Base-by-base conservation (phyloP, 2,888 invertebrate genomes). In the Heteropelma amictum region DNA sequence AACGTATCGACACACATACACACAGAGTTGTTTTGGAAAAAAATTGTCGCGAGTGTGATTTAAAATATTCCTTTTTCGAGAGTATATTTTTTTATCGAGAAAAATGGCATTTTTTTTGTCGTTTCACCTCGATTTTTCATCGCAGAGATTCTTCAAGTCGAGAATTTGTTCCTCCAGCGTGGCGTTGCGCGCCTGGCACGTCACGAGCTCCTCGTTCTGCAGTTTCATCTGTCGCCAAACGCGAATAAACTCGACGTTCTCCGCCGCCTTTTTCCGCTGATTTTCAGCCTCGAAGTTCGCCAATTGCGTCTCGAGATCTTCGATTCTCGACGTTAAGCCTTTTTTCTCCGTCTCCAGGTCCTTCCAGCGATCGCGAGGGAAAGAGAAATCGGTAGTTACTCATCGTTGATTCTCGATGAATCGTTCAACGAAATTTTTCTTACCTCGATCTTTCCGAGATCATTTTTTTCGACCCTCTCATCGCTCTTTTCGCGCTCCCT, bases 221-320 rank as follows among this genome's bases (percentile, higher is more conserved):
- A 84, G 85, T 65, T 87, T 86, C 82, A 88, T 81, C 77, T 88
- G 84, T 21, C 87, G 83, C 86, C 86, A 87, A 47, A 87, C 76
- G 30, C 83, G 83, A 72, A 89, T 89, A 56, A 86, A 85, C 61
- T 88, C 88, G n/a, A 89, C 83, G 72, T 89, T 88, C 60, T 88
- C 89, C 0, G 85, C 84, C 1, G 84, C 83, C 68, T 87, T 88
- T 69, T 85, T 84, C 23, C 84, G 82, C 14, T 85, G 85, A 67
- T 77, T 85, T n/a, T 72, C 83, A 0, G 79, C 63, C 7, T 78
- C 63, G 40, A 76, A 79, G 19, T 58, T 71, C 7, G 81, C 79
- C n/a, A 88, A 60, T 53, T 86, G 82, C 28, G 78, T 78, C 68
- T 89, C 87, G 38, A 89, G 63, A 12, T 87, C 81, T 2, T 65